Evolutionary conservation across 2,888 invertebrate species (phyloP).

Genomic region (Ormyrus rosae): DNA sequence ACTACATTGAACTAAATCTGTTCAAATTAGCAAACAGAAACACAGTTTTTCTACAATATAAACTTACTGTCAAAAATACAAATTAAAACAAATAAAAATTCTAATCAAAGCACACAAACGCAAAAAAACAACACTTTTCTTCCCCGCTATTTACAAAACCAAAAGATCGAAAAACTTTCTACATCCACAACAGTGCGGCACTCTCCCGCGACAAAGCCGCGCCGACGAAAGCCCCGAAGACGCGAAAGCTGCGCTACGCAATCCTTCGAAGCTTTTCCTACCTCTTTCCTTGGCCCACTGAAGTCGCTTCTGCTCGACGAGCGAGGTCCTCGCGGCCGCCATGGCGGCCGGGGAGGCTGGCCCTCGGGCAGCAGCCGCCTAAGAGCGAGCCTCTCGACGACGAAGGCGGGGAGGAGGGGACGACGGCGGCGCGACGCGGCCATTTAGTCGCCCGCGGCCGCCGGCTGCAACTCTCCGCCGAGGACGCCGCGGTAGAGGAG

Average conservation of each 20-base stretch:
- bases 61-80: too few species aligned
- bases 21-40: too few species aligned
- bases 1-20: too few species aligned
- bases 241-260: too few species aligned
- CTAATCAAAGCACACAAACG: too few species aligned
- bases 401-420: not conserved
- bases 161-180: not conserved
- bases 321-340: constrained; percentile 75
- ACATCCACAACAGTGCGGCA: not conserved
- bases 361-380: not conserved
- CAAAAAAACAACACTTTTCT: too few species aligned
- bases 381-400: not conserved
- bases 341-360: constrained; percentile 19
- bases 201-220: not conserved
- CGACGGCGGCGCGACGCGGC: not conserved
- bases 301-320: constrained; percentile 91
- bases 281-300: constrained; percentile 97
- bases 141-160: too few species aligned
- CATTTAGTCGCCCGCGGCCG: constrained; percentile 14
- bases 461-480: not conserved
- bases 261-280: constrained; percentile 72
- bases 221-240: too few species aligned
- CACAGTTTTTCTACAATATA: too few species aligned
- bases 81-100: too few species aligned
- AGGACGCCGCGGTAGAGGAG: not conserved